Evolutionary conservation across 2,888 invertebrate genomes (phyloP), one percentile per base, ranked within the genome.

Genomic region (Adela reaumurella): DNA sequence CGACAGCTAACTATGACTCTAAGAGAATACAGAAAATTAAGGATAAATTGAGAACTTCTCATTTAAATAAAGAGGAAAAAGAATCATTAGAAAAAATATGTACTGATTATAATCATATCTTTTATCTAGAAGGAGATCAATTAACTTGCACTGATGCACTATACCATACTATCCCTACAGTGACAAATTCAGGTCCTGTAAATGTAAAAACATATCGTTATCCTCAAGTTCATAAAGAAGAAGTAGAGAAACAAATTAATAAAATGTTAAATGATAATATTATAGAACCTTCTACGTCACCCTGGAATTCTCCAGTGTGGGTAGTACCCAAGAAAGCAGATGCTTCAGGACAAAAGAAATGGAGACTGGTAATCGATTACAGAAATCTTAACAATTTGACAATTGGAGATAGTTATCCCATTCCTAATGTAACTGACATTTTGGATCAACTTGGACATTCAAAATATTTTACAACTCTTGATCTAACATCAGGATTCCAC

Each of bases 301-400:
- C 54, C 8, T 55, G 54, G 54, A 49, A 50, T 43, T 54, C 55
- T 19, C 57, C 57, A 24, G 52, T 56, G 14, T 54, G 52, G 50
- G 16, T 54, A 11, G 53, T 53, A 24, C 52, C 52, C 3, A 53
- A 56, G 19, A 54, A 53, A 43, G 43, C 50, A n/a, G 54, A 54
- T 43, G 53, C 53, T 14, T 52, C 55, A 10, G 53, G 52, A 3
- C 47, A 53, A 42, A 52, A 49, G 18, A 55, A 55, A 49, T 55
- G 51, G 50, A 47, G 51, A 35, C 18, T 52, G 1, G 50, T 53
- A 1, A 46, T 53, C 5, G 51, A 52, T 41, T 52, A 46, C 35
- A 11, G 51, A 16, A 51, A 54, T 46, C 24, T 24, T 24, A 6
- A 24, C 8, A 24, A 24, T 24, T 24, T 24, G 8, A 24, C 24